These are phyloP conservation scores for Diloba caeruleocephala DNA, from an alignment of 2,888 invertebrate genomes.

Conservation along the genomic window DNA sequence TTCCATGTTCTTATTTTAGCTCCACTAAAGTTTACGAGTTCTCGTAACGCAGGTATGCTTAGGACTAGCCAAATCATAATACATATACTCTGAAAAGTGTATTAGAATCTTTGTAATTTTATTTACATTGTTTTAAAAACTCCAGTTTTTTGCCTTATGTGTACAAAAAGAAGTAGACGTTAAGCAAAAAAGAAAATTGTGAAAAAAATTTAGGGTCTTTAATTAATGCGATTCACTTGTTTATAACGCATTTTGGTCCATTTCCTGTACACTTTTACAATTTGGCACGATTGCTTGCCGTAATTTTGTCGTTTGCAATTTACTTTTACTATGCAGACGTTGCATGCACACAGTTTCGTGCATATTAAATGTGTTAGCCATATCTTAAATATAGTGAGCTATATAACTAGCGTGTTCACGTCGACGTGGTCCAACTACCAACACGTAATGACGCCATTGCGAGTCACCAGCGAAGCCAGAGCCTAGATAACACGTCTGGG, in stretches of 20 bases:
- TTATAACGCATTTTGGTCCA: conserved; percentile 15
- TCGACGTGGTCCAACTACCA: conserved; percentile 46
- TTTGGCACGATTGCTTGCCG: conserved; percentile 21
- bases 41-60: conserved; percentile 21
- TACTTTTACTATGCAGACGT: conserved; percentile 15
- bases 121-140: too few relatives aligned
- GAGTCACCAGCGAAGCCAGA: conserved; percentile 43
- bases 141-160: too few relatives aligned
- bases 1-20: conserved; percentile 63
- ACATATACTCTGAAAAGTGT: not conserved
- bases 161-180: too few relatives aligned
- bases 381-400: conserved; percentile 6
- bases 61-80: conserved; percentile 16
- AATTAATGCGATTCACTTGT: too few relatives aligned
- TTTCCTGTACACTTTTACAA: conserved; percentile 23
- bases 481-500: conserved; percentile 64
- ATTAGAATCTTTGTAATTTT: too few relatives aligned
- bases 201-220: too few relatives aligned
- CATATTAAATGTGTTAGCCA: conserved; percentile 32
- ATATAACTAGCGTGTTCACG: conserved; percentile 12
- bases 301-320: conserved; percentile 17
- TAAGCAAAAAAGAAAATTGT: not conserved
- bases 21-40: conserved; percentile 51
- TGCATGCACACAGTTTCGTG: conserved; percentile 28
- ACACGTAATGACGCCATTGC: conserved; percentile 62